Evolutionary conservation across 2,797 vertebrate species (phyloP).

Genomic region (Acropternis orthonyx): DNA sequence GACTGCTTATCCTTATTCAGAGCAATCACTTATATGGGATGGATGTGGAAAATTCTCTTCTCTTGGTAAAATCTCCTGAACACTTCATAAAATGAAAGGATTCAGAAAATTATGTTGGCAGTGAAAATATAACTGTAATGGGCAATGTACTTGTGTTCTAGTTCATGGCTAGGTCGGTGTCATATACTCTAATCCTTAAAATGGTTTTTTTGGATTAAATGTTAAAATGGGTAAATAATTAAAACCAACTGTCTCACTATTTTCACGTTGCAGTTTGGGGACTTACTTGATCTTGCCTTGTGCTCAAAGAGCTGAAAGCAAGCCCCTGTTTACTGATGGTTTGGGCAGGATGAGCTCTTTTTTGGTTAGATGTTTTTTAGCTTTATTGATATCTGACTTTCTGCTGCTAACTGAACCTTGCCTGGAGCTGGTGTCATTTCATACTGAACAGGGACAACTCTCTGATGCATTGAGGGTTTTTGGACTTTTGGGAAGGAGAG

Average conservation of each 20-base stretch:
- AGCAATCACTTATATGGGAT: background rate
- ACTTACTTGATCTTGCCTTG: background rate
- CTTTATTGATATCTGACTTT: background rate
- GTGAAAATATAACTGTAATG: background rate
- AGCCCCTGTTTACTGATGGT: background rate
- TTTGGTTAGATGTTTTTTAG: background rate
- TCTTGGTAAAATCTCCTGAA: background rate
- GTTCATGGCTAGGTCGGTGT: conserved; percentile 31
- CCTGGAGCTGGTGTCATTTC: background rate
- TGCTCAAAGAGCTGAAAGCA: background rate
- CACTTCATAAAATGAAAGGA: background rate
- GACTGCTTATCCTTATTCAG: background rate
- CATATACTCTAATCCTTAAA: background rate
- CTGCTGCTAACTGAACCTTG: background rate
- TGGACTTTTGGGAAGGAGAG: background rate
- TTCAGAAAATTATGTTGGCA: conserved; percentile 19
- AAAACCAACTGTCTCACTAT: background rate
- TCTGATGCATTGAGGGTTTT: background rate
- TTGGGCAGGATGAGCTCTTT: background rate
- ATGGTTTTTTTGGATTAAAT: background rate
- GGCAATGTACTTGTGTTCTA: background rate
- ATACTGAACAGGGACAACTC: background rate
- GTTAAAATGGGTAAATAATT: background rate
- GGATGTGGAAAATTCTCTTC: background rate
- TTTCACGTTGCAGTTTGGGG: background rate